Evolutionary conservation across 1,140 invertebrate species (phyloP).

Genomic region (Brachionus plicatilis): DNA sequence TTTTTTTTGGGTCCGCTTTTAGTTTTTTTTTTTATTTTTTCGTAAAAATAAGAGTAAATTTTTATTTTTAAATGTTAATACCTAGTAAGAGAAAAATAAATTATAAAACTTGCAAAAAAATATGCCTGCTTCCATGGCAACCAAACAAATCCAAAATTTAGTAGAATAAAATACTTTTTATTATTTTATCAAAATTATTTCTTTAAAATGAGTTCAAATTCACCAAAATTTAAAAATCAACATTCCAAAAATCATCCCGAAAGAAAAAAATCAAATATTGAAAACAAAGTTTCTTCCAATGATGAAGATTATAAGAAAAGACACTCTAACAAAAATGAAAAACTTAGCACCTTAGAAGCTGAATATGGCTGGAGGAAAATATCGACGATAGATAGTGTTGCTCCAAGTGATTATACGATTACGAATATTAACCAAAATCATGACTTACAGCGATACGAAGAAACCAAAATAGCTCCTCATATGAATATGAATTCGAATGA

Average conservation of each 20-base stretch:
- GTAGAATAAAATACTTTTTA: neutral
- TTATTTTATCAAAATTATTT: neutral
- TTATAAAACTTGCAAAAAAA: neutral
- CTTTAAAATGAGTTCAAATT: neutral
- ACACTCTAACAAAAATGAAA: neutral
- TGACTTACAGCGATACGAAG: conserved; percentile 43
- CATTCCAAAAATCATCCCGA: neutral
- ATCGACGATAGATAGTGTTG: conserved; percentile 45
- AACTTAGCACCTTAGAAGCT: neutral
- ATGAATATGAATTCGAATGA: conserved; percentile 49
- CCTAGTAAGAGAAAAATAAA: too few species aligned
- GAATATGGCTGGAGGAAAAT: conserved; percentile 45
- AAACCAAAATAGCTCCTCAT: neutral
- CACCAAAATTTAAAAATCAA: neutral
- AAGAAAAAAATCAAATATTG: neutral
- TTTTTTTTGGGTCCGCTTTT: too few species aligned
- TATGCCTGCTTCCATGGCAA: neutral
- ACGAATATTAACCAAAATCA: conserved; percentile 54
- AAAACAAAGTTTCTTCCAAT: neutral
- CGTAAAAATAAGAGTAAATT: too few species aligned
- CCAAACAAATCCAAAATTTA: neutral
- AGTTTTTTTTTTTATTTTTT: too few species aligned
- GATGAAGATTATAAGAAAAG: neutral
- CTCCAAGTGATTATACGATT: conserved; percentile 50
- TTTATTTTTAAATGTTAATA: too few species aligned